These are phyloP conservation scores for Aphidius gifuensis DNA, from an alignment of 1,140 invertebrate species.

Conservation along the genomic window DNA sequence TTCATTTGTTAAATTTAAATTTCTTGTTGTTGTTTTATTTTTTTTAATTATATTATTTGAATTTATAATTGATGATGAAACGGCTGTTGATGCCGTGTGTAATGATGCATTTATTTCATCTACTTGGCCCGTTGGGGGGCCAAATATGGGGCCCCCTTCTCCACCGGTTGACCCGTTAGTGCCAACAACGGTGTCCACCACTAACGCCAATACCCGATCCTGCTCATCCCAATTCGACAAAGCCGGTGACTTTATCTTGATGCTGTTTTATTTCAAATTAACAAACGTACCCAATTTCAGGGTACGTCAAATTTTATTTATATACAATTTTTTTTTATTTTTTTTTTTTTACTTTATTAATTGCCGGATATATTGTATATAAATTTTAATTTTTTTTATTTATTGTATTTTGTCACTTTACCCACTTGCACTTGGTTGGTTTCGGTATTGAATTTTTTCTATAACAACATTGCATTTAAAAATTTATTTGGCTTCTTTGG, in stretches of 20 bases:
- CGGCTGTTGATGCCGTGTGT: slow-evolving; percentile 11
- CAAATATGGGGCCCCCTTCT: slow-evolving; percentile 38
- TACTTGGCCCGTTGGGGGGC: slow-evolving; percentile 40
- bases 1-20: not conserved
- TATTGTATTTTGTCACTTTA: too few species aligned
- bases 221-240: slow-evolving; percentile 38
- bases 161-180: slow-evolving; percentile 30
- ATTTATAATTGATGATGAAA: not conserved
- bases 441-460: not conserved
- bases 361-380: not conserved
- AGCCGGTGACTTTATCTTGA: slow-evolving; percentile 45
- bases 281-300: slow-evolving; percentile 36
- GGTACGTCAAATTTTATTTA: slow-evolving; percentile 5
- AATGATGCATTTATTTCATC: slow-evolving; percentile 31
- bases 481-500: not conserved
- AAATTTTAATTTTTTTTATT: not conserved
- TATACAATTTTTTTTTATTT: not conserved
- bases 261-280: slow-evolving; percentile 37
- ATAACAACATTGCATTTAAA: slow-evolving; percentile 1
- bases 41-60: too few species aligned
- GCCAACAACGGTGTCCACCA: slow-evolving; percentile 37
- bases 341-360: slow-evolving; percentile 4
- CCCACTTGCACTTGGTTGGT: too few species aligned
- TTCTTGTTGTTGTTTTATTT: not conserved
- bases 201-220: slow-evolving; percentile 43